Conservation (phyloP, 2,113 vertebrate species). For the Haplochromis vanheusdeni region DNA sequence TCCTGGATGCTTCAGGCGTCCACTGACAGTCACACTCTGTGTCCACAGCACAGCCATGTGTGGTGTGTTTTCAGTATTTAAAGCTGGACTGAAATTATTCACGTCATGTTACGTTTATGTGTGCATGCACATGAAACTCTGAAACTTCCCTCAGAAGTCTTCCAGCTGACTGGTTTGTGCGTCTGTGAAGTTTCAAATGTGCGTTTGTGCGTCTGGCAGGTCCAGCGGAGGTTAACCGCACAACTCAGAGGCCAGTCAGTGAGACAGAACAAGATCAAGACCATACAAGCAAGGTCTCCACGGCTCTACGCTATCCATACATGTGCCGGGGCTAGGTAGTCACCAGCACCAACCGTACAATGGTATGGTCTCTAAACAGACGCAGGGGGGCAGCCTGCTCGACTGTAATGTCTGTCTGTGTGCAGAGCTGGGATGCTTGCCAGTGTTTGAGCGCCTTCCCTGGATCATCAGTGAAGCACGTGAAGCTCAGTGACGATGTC, state of each 20-base stretch:
- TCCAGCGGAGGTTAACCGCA: fast-evolving
- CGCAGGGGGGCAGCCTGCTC: not conserved
- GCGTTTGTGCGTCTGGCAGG: not conserved
- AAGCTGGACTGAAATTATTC: not conserved
- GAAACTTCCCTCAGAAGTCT: not conserved
- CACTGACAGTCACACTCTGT: not conserved
- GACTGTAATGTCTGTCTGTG: not conserved
- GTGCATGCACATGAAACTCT: not conserved
- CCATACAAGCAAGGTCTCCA: not conserved
- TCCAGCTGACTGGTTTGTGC: not conserved
- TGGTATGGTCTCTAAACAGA: not conserved
- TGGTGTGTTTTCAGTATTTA: not conserved
- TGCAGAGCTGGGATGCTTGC: too few relatives aligned
- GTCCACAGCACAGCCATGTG: not conserved
- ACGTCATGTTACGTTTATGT: fast-evolving
- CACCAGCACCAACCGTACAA: not conserved
- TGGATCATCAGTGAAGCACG: not conserved
- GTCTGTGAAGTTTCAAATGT: fast-evolving
- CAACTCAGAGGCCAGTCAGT: not conserved
- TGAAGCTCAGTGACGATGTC: not conserved
- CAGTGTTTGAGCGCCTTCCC: not conserved
- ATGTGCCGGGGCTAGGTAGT: not conserved
- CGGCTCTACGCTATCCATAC: not conserved
- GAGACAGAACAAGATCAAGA: too few relatives aligned
- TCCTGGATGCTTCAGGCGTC: not conserved